These are phyloP conservation scores for Mormyrus hasselquistii DNA, from an alignment of 2,797 vertebrate species.

Conservation along the genomic window DNA sequence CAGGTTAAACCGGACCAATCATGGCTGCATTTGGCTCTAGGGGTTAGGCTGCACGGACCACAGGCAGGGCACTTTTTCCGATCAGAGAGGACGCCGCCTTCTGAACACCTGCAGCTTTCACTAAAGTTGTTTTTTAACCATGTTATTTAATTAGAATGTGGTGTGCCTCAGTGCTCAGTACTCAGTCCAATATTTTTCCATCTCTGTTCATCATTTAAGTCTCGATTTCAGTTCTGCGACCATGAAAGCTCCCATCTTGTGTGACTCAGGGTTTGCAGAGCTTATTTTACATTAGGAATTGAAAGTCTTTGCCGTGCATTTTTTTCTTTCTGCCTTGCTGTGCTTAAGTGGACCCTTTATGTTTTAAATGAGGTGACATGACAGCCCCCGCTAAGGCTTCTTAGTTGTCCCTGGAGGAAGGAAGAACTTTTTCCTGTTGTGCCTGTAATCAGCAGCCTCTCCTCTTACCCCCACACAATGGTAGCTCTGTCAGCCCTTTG, in stretches of 20 bases:
- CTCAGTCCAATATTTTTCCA: not conserved
- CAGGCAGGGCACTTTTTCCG: conserved; percentile 35
- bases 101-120: not conserved
- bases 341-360: conserved; percentile 46
- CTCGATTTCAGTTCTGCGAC: not conserved
- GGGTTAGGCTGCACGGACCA: not conserved
- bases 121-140: not conserved
- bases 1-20: conserved; percentile 37
- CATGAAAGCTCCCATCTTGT: not conserved
- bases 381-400: conserved; percentile 37
- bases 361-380: conserved; percentile 47
- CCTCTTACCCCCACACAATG: conserved; percentile 53
- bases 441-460: conserved; percentile 55
- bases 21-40: conserved; percentile 14
- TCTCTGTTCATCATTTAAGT: not conserved
- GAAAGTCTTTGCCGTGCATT: not conserved
- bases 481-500: conserved; percentile 45
- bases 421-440: conserved; percentile 51
- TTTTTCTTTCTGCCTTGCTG: conserved; percentile 27
- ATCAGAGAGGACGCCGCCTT: conserved; percentile 17
- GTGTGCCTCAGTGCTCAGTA: not conserved
- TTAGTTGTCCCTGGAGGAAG: conserved; percentile 42
- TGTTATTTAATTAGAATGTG: not conserved
- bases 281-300: not conserved
- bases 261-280: not conserved